Base-by-base conservation (phyloP, 2,888 invertebrate species). In the Drosophila anomalipes region DNA sequence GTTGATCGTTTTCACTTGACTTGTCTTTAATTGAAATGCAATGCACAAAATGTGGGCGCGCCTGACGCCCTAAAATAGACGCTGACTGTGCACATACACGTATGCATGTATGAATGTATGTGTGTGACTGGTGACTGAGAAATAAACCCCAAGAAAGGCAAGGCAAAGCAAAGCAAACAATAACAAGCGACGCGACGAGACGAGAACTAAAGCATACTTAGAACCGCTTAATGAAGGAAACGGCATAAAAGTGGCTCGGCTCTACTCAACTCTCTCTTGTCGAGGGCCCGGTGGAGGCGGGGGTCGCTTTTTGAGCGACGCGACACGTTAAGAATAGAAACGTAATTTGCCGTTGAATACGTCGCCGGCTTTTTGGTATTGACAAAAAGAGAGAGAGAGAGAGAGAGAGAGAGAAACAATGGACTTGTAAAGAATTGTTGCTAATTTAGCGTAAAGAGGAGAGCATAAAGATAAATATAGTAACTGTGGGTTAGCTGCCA, bases 151-250 rank as follows among this genome's bases (percentile, higher is more conserved):
- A 66, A 58, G 52, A 3, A 70, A 67, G 41, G 28, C 53, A 64
- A 66, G 62, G 57, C 61, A 69, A 66, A 41, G 59, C 44, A 77
- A 66, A 79, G 67, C 60, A 74, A 70, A 69, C 65, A 74, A 74
- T 53, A 73, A 68, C 30, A 71, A 52, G 49, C n/a, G 28, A 52
- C 30, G 22, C 44, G 60, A 59, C 59, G 44, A 22, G 37, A 49
- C 49, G 33, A 61, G 56, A 73, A 76, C 77, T 71, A 75, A 76
- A 82, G 85, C 80, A 76, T 71, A 77, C 84, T 84, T 80, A 73
- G 60, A 35, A 77, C 65, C 74, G 79, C 79, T 79, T 86, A 85
- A 88, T 86, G 89, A 85, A 88, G 89, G 77, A 81, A 85, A 81
- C 89, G 72, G 62, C 74, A 77, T 69, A 71, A 81, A 81, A 82